A percentile compares a stretch with the other conserved stretches of the same genome.
These are phyloP conservation scores for Heteromormyrus szaboi DNA, from an alignment of 2,797 vertebrate genomes.

Conservation along the genomic window DNA sequence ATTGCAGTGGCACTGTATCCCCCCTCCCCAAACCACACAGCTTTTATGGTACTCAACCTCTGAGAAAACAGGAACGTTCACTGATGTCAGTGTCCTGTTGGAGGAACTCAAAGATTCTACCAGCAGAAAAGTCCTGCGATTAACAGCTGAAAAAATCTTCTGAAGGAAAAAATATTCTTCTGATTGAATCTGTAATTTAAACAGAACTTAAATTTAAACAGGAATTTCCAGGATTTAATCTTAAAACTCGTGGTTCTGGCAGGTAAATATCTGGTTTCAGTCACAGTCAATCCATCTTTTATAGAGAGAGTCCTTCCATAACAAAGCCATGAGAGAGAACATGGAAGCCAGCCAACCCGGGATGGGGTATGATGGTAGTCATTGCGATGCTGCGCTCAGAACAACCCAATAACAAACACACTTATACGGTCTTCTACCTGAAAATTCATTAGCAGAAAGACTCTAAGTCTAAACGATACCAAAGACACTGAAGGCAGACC, in stretches of 20 bases:
- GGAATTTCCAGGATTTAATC: background rate
- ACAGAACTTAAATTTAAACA: background rate
- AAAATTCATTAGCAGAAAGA: background rate
- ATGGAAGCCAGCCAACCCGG: background rate
- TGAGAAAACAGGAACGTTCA: slow-evolving; percentile 29
- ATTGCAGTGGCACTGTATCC: slow-evolving; percentile 28
- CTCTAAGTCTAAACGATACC: background rate
- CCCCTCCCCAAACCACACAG: slow-evolving; percentile 13
- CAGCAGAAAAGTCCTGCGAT: background rate
- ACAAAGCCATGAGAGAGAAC: background rate
- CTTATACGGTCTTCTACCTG: background rate
- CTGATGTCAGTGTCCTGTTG: slow-evolving; percentile 30
- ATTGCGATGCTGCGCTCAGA: background rate
- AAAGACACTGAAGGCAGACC: background rate
- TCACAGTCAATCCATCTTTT: background rate
- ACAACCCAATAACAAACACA: background rate
- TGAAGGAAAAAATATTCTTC: background rate
- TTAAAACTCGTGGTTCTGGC: slow-evolving; percentile 1
- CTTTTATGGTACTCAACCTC: slow-evolving; percentile 23
- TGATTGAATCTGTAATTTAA: background rate
- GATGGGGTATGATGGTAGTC: background rate
- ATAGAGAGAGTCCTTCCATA: background rate
- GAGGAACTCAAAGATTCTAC: slow-evolving; percentile 26
- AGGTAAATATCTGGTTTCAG: background rate
- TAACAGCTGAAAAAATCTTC: background rate